Base-by-base conservation (phyloP, 30 jellyfish, hydroid and myxozoan species). In the Aurelia sp. region DNA sequence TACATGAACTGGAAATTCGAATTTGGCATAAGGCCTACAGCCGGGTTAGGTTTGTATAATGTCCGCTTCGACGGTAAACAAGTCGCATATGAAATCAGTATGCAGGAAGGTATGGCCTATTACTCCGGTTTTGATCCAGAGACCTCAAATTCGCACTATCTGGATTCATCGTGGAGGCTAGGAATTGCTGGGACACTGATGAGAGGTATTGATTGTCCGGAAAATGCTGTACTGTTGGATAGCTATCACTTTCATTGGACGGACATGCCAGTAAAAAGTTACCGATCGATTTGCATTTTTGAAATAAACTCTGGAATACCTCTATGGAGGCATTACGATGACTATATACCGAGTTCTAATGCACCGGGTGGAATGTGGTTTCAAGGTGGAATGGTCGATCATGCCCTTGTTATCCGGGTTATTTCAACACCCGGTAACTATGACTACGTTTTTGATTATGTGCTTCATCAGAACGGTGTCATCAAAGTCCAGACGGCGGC, bases 251-350 rank as follows among this genome's bases (percentile, higher is more conserved):
- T 85, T 50, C n/a, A 62, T 5, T 17, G 51, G 17, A 16, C 87
- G 0, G 88, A 76, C 41, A 27, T n/a, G 31, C 95, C 95, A 31
- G 80, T 76, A 24, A 76, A 74, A 74, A 76, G 79, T 20, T n/a
- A 84, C 19, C 73, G 67, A 13, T 61, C 89, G 38, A 33, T 84
- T 12, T 91, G 97, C 66, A 74, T 91, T 8, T 91, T 83, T 77
- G 97, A 91, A 62, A 61, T 71, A 1, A 78, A 75, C 63, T 24
- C 90, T 3, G 81, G 86, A 4, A 78, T 75, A 55, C 97, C 97
- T 12, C 64, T 84, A 13, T 65, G 97, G 85, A 95, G 97, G 50
- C 97, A 91, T 68, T 57, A 22, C 35, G 95, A 85, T 19, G 40
- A 61, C 20, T 58, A 50, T 30, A 18, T 62, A 31, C 48, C 6